phyloP scores from a whole-genome alignment of 2,797 vertebrate species.

The Artibeus jamaicensis region DNA sequence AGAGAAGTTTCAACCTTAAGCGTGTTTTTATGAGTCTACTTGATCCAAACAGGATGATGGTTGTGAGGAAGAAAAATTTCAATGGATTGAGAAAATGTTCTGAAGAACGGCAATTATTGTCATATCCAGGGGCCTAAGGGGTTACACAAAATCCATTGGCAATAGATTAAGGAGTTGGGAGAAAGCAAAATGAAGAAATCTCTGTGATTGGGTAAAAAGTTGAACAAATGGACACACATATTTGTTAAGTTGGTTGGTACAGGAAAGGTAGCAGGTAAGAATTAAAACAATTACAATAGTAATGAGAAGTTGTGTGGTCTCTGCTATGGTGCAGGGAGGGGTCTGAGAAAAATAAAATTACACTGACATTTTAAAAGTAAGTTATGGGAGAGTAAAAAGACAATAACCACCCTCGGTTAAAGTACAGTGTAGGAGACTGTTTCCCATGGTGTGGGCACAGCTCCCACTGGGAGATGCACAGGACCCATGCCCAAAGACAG shows the following conservation, averaged over 20 bases:
- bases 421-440: no score
- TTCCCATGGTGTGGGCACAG: no score
- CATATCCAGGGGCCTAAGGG: not conserved
- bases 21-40: not conserved
- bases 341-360: no score
- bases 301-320: no score
- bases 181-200: not conserved
- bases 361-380: no score
- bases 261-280: not conserved
- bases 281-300: not conserved
- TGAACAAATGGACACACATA: not conserved
- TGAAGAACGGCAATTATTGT: not conserved
- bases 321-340: no score
- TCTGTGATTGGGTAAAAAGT: not conserved
- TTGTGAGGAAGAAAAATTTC: not conserved
- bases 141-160: not conserved
- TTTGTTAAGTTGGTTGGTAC: not conserved
- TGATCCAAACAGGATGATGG: not conserved
- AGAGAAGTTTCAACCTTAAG: not conserved
- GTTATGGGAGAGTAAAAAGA: no score
- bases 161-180: not conserved
- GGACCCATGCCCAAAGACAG: no score
- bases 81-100: not conserved
- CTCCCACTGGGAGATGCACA: no score
- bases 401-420: no score